Base-by-base conservation (phyloP, 2,797 vertebrate genomes). In the Halcyon leucocephala region DNA sequence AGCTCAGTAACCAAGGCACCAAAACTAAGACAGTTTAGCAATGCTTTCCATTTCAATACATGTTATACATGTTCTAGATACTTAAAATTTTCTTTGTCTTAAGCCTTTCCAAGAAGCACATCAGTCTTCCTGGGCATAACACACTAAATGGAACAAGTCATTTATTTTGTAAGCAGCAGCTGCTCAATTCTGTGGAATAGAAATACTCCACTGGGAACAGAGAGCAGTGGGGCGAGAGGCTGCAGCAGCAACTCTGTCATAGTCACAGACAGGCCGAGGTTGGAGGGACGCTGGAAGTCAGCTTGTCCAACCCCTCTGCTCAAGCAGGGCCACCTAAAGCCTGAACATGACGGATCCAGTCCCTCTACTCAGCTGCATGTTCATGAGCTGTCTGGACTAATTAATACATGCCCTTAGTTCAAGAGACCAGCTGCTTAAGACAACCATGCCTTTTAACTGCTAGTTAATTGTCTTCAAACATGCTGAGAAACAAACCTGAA, bases 11-110 rank as follows among this genome's bases (percentile, higher is more conserved):
- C 18, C 26, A 14, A 31, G 41, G 29, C 37, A 81, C 41, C 44
- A 58, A 64, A 48, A 57, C 2, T 0, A 55, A 17, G 52, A 48
- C 62, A 28, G 9, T 72, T 42, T 10, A 69, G 26, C n/a, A 52
- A 6, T 29, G 31, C 7, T 28, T 89, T 64, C 39, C 2, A 12
- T 60, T 67, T 24, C 41, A 80, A 35, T 26, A 58, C 0, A 0
- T 3, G 9, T 3, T 9, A 14, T 9, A 14, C 0, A 0, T 11
- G n/a, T 20, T 79, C 25, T 21, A 72, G 61, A 58, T 49, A 11
- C 46, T 55, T 67, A 37, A 6, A 19, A 5, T 57, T 70, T 39
- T 29, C 12, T 44, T 67, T 35, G 33, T 57, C 10, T 4, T 0
- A 0, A 25, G 60, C 24, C 64, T 66, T 72, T 69, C 25, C 48